A percentile compares a stretch with the other conserved stretches of the same genome.
These are phyloP conservation scores for Peucedramus taeniatus DNA, from an alignment of 2,113 vertebrate genomes.

Conservation along the genomic window DNA sequence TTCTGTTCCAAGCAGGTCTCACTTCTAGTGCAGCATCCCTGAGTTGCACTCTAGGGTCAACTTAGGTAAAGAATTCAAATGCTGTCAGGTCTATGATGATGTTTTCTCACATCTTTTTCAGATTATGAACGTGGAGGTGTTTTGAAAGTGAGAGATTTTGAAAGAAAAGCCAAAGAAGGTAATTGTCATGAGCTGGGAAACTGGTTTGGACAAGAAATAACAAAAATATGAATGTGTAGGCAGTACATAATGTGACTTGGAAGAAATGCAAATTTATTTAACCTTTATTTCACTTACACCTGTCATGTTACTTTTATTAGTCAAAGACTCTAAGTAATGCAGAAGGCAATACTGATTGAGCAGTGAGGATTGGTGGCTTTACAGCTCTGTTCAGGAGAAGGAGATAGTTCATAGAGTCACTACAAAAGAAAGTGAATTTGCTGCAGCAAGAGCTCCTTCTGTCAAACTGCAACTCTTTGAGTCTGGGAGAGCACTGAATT, in stretches of 20 bases:
- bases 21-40: neutral
- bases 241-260: neutral
- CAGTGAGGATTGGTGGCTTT: neutral
- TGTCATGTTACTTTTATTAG: neutral
- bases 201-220: neutral
- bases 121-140: constrained; percentile 82
- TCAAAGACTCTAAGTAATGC: neutral
- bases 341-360: neutral
- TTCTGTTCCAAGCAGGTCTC: neutral
- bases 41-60: neutral
- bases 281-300: neutral
- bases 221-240: neutral
- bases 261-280: neutral
- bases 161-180: constrained; percentile 91
- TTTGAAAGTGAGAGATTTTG: constrained; percentile 87
- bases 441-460: neutral
- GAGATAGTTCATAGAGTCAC: neutral
- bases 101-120: constrained; percentile 66
- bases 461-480: neutral
- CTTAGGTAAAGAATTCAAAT: neutral
- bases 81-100: neutral
- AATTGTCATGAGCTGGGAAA: constrained; percentile 37
- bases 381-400: neutral
- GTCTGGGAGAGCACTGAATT: neutral
- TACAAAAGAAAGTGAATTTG: neutral